phyloP scores from a whole-genome alignment of 37 sponge, comb jelly and placozoan genomes.

The Hexactinellida sp. region DNA sequence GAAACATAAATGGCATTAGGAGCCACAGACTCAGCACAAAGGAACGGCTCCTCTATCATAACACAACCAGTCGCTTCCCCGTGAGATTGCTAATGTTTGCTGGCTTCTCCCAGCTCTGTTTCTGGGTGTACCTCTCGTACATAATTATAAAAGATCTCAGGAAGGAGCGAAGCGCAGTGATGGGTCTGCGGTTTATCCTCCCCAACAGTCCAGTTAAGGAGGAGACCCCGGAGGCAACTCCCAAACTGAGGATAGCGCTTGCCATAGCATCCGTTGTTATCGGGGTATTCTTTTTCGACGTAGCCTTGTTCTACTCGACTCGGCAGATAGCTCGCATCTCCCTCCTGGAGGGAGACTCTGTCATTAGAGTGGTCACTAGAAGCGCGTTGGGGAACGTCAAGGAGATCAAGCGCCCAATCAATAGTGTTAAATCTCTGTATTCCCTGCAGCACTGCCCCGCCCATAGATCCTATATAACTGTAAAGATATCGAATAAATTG shows the following conservation, averaged over 20 bases:
- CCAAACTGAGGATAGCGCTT: background rate
- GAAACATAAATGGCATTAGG: too few relatives aligned
- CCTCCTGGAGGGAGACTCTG: background rate
- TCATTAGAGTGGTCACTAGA: background rate
- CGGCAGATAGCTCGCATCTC: background rate
- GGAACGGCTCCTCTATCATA: background rate
- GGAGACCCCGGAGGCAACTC: background rate
- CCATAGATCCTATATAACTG: background rate
- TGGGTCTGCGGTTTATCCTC: background rate
- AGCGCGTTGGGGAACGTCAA: background rate
- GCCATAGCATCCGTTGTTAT: background rate
- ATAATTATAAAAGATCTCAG: background rate
- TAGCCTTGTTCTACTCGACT: background rate
- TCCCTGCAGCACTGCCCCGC: background rate
- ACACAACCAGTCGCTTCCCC: background rate
- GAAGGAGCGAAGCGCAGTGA: background rate
- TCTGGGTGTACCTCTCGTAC: background rate
- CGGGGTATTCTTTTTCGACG: background rate
- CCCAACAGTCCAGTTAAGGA: background rate
- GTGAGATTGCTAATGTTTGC: background rate
- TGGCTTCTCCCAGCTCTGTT: background rate
- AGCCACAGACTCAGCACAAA: too few relatives aligned
- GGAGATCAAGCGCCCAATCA: background rate
- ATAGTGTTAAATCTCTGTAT: background rate
- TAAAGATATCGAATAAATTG: background rate